phyloP scores from a whole-genome alignment of 2,113 vertebrate species.

The Thomomys bottae region DNA sequence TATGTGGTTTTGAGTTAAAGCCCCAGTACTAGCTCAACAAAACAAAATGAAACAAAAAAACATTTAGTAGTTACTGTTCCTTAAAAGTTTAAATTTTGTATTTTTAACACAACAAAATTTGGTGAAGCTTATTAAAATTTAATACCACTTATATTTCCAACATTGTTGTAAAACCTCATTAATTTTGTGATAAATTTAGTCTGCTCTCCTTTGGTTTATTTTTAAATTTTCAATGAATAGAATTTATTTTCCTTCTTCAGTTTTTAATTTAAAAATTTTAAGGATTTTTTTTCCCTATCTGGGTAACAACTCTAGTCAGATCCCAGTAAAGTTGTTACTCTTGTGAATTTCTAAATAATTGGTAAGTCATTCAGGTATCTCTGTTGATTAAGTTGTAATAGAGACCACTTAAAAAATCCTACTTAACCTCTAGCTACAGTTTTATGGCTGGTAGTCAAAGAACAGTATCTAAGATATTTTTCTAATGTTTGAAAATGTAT shows the following conservation, averaged over 20 bases:
- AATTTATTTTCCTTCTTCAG: background rate
- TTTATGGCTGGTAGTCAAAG: constrained; percentile 2
- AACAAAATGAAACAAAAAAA: too few relatives aligned
- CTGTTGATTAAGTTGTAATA: constrained; percentile 5
- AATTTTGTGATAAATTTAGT: constrained; percentile 41
- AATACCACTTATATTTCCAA: background rate
- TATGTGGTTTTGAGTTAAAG: too few relatives aligned
- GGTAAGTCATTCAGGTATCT: constrained; percentile 14
- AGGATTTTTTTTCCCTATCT: background rate
- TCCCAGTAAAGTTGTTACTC: background rate
- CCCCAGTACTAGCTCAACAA: too few relatives aligned
- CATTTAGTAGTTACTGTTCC: background rate
- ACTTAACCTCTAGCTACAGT: constrained; percentile 14
- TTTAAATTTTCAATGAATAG: constrained; percentile 40
- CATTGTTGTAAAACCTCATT: background rate
- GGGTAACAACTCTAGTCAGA: background rate
- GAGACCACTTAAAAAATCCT: background rate
- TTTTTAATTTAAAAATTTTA: constrained; percentile 12
- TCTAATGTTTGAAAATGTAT: constrained; percentile 25
- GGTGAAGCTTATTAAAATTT: constrained; percentile 45
- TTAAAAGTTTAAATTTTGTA: constrained; percentile 49
- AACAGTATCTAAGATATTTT: background rate
- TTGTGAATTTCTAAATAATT: background rate
- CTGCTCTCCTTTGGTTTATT: constrained; percentile 21
- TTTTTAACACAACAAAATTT: constrained; percentile 19